phyloP scores from a whole-genome alignment of 2,888 invertebrate genomes.

The Dysmachus trigonus region DNA sequence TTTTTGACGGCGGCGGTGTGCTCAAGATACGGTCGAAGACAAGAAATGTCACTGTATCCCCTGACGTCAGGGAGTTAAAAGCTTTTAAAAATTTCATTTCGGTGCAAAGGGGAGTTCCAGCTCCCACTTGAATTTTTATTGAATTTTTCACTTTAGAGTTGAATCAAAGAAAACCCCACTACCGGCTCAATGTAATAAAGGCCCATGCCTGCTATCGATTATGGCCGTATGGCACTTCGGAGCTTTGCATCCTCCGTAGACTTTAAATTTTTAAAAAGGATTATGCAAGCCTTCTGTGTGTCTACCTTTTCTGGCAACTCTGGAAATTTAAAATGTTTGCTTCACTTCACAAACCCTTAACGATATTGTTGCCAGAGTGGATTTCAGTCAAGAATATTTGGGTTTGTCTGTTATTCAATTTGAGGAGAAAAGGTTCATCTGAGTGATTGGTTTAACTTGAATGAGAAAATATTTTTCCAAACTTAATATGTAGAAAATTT shows the following conservation, averaged over 20 bases:
- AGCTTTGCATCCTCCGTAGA: not conserved
- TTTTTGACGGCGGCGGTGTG: not conserved
- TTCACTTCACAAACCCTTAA: not conserved
- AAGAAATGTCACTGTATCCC: not conserved
- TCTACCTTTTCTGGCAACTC: not conserved
- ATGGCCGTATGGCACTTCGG: not conserved
- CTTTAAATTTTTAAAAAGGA: not conserved
- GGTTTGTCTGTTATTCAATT: not conserved
- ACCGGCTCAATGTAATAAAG: not conserved
- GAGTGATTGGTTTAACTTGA: not conserved
- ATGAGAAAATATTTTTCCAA: not conserved
- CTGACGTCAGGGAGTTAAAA: not conserved
- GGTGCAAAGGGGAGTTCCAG: not conserved
- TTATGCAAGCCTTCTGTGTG: not conserved
- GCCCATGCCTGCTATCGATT: not conserved
- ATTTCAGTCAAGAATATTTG: not conserved
- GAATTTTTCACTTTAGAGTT: slow-evolving; percentile 28
- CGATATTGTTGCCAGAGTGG: not conserved
- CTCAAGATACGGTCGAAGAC: not conserved
- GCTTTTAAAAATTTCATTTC: slow-evolving; percentile 31
- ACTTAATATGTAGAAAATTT: not conserved
- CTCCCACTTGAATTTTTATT: slow-evolving; percentile 14
- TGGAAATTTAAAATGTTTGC: not conserved
- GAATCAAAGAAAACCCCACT: slow-evolving; percentile 9
- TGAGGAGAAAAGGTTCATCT: not conserved